Conservation (phyloP, 2,797 vertebrate species). For the Champsocephalus esox region DNA sequence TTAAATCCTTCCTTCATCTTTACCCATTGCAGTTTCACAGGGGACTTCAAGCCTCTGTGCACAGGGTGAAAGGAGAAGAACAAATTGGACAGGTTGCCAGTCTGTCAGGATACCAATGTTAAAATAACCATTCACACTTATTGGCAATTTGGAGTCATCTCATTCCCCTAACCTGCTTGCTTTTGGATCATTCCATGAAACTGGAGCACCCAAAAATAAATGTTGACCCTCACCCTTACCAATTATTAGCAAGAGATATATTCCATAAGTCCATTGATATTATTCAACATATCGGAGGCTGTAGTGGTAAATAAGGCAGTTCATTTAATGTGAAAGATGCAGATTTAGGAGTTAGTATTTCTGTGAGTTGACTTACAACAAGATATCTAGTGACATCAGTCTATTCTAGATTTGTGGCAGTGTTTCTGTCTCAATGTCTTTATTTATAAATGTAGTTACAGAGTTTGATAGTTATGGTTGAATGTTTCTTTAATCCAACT, state of each 20-base stretch:
- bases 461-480: background rate
- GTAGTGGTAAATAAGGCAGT: background rate
- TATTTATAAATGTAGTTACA: no score
- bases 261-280: background rate
- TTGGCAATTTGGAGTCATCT: background rate
- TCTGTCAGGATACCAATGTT: no score
- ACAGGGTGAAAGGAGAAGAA: background rate
- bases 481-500: background rate
- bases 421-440: background rate
- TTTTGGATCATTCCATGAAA: background rate
- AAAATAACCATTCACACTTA: no score
- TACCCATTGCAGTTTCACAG: background rate
- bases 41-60: background rate
- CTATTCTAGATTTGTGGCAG: background rate
- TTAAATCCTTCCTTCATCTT: background rate
- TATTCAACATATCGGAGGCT: background rate
- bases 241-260: background rate
- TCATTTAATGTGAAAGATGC: background rate
- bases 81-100: no score
- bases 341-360: background rate
- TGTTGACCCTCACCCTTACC: background rate
- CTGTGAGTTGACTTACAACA: background rate
- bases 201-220: background rate
- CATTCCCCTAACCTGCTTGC: background rate
- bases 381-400: no score